Conservation (phyloP, 2,888 invertebrate species). For the Mythimna lalbum region DNA sequence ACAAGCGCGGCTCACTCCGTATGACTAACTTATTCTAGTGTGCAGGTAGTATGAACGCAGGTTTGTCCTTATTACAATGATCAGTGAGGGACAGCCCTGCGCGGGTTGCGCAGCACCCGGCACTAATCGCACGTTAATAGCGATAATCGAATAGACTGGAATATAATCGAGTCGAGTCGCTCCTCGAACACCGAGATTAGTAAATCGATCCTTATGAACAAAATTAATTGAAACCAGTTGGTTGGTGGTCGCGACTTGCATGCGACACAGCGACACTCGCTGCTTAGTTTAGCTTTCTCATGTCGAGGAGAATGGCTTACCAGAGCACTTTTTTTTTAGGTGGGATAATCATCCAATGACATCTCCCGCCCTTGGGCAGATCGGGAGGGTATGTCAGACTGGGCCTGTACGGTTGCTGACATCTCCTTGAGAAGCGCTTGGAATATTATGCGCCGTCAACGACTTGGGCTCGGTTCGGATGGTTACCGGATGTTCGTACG, state of each 20-base stretch:
- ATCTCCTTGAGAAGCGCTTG: too few species aligned
- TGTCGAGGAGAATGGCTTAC: constrained; percentile 20
- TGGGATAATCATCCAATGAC: too few species aligned
- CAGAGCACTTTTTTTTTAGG: too few species aligned
- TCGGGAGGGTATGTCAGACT: too few species aligned
- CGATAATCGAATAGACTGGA: constrained; percentile 61
- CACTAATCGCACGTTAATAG: constrained; percentile 50
- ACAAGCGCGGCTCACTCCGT: neutral
- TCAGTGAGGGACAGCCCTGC: constrained; percentile 40
- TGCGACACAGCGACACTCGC: neutral
- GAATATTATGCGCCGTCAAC: too few species aligned
- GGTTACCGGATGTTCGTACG: too few species aligned
- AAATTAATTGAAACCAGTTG: constrained; percentile 59
- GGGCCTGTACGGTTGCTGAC: too few species aligned
- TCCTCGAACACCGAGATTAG: constrained; percentile 57
- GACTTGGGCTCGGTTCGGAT: too few species aligned
- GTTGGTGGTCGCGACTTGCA: constrained; percentile 6
- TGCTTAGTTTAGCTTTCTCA: constrained; percentile 1
- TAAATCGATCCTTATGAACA: constrained; percentile 37
- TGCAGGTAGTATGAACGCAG: neutral
- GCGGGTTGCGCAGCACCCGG: constrained; percentile 17
- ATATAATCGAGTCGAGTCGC: constrained; percentile 57
- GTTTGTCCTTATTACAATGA: neutral
- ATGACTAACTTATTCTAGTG: neutral
- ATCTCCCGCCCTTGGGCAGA: too few species aligned